Conservation (phyloP, 2,888 invertebrate species). For the Pseudococcus longispinus region DNA sequence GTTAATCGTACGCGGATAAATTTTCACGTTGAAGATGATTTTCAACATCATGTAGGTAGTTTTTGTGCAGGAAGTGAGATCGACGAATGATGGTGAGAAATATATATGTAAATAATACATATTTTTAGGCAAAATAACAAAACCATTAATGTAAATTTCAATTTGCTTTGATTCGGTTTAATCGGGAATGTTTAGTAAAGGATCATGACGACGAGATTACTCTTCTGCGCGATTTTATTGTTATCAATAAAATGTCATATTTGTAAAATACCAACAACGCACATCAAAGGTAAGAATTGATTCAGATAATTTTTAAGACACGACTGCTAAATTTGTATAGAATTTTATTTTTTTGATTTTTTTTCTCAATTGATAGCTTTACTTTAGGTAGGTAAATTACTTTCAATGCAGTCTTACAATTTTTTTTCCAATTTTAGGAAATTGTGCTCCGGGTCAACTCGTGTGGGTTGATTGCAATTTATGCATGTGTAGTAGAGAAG, state of each 20-base stretch:
- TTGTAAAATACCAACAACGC: conserved; percentile 51
- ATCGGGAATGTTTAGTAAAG: not conserved
- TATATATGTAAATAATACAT: not conserved
- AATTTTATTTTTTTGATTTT: not conserved
- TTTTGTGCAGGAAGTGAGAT: not conserved
- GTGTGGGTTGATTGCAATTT: conserved; percentile 60
- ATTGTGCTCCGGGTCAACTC: conserved; percentile 60
- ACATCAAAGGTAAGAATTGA: conserved; percentile 22
- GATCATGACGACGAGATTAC: conserved; percentile 25
- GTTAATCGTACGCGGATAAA: not conserved
- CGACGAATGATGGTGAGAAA: not conserved
- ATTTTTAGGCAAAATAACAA: not conserved
- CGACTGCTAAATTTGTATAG: not conserved
- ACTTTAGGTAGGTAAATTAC: no score
- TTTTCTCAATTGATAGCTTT: not conserved
- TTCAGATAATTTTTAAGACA: not conserved
- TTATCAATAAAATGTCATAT: conserved; percentile 32
- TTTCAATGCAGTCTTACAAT: not conserved
- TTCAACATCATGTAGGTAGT: not conserved
- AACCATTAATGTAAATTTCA: not conserved
- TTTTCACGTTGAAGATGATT: not conserved
- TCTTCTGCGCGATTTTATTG: not conserved
- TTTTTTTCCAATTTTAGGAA: conserved; percentile 57
- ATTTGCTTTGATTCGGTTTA: not conserved
- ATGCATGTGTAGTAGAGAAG: conserved; percentile 60